These are phyloP conservation scores for Drosophila sturtevanti DNA, from an alignment of 1,140 invertebrate species.

Conservation along the genomic window DNA sequence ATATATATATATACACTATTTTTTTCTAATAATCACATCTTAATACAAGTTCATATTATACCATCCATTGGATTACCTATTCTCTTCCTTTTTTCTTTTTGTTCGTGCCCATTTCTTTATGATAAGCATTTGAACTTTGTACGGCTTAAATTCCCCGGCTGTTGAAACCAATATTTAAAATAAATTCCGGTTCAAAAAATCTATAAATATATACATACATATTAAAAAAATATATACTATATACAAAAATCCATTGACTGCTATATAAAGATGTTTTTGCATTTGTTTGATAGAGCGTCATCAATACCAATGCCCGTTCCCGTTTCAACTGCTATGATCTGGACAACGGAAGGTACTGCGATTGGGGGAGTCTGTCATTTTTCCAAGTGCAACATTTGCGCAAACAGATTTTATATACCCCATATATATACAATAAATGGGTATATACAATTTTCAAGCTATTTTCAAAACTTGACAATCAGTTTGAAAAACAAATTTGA, in stretches of 20 bases:
- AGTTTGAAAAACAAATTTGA: too few species aligned
- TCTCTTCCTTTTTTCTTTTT: not conserved
- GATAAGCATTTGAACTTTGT: slow-evolving; percentile 49
- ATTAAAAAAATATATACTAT: too few species aligned
- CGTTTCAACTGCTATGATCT: not conserved
- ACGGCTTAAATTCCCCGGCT: slow-evolving; percentile 1
- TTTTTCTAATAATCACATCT: too few species aligned
- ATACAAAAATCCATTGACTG: not conserved
- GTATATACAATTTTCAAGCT: not conserved
- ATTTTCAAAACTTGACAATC: too few species aligned
- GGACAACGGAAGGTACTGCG: not conserved
- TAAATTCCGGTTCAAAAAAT: slow-evolving; percentile 47
- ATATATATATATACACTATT: too few species aligned
- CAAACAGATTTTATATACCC: not conserved
- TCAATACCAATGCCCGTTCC: not conserved
- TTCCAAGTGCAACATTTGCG: slow-evolving; percentile 6
- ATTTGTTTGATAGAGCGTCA: slow-evolving; percentile 11
- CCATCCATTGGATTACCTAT: too few species aligned
- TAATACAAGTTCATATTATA: too few species aligned
- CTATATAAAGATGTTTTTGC: slow-evolving; percentile 4
- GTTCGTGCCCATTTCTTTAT: not conserved
- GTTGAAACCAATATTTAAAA: slow-evolving; percentile 18
- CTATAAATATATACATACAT: not conserved
- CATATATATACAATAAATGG: not conserved
- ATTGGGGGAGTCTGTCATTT: not conserved